phyloP scores from a whole-genome alignment of 1,140 invertebrate species.

The Stegodyphus dumicola region DNA sequence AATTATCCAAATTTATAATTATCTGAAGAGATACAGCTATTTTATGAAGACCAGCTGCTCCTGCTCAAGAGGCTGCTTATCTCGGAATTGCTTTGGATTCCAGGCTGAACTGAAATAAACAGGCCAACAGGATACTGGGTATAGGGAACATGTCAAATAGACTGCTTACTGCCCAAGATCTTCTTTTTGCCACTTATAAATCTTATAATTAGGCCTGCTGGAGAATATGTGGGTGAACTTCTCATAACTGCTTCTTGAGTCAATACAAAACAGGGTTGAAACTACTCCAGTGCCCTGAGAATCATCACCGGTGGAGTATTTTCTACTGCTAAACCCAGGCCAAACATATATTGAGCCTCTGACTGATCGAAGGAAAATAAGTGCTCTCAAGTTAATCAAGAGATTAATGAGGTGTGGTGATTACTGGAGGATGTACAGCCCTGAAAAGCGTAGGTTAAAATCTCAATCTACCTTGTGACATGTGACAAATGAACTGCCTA shows the following conservation, averaged over 20 bases:
- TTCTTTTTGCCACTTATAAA: background rate
- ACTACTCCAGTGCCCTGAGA: background rate
- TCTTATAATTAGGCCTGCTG: background rate
- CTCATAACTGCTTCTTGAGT: background rate
- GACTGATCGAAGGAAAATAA: background rate
- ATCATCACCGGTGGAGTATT: background rate
- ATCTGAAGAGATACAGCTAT: background rate
- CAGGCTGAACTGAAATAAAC: background rate
- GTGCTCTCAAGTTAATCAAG: background rate
- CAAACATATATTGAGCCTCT: background rate
- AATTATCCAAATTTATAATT: no score
- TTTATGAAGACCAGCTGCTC: background rate
- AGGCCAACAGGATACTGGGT: background rate
- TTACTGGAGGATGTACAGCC: background rate
- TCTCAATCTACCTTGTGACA: background rate
- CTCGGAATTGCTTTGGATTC: background rate
- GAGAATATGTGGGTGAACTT: background rate
- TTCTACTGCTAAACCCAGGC: background rate
- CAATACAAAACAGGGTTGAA: background rate
- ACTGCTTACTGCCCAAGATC: background rate
- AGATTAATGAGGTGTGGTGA: background rate
- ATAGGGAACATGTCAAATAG: background rate
- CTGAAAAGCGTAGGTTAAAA: background rate
- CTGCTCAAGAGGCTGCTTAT: background rate
- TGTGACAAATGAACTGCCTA: background rate